Base-by-base conservation (phyloP, 2,888 invertebrate species). In the Epistrophe eligans region DNA sequence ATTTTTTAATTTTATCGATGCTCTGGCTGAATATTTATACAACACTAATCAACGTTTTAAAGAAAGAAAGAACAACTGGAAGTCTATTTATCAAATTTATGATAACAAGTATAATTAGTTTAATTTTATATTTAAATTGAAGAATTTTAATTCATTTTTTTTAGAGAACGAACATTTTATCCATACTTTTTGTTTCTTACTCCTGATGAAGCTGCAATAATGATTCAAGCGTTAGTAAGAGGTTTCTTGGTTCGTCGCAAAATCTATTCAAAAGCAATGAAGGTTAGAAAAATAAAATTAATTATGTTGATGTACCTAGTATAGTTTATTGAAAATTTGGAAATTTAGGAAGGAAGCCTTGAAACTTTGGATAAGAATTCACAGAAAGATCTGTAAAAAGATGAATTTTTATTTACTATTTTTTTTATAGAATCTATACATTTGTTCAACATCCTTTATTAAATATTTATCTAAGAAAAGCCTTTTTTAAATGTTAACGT, bases 1-100 rank as follows among this genome's bases (percentile, higher is more conserved):
- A n/a, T 79, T 79, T 40, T 83, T 83, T n/a, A 17, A 45, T 28
- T 79, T 73, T 19, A 15, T 83, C 1, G 83, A 79, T 19, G 7
- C 7, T 9, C 28, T 83, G 9, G 60, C 83, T 0, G 83, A 83
- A 19, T 13, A 60, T 10, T 55, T 83, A 4, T 70, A 74, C 55
- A 83, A 83, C 13, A 60, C 15, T 4, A 83, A 83, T 28, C 28
- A 55, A 11, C 15, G 9, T 0, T 57, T 57, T 11, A 13, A 3
- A 3, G 66, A 62, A 7, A 43, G 45, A 32, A 55, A 24, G 11
- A 11, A 13, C 9, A 15, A 62, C 1, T 83, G 83, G 83, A 17
- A 17, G 6, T 83, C 83, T 5, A 19, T 74, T 19, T 62, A 83
- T 38, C 48, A 7, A 10, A 4, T 79, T 10, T 48, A 66, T 55